Conservation (phyloP, 2,888 invertebrate genomes). For the Tigriopus californicus region DNA sequence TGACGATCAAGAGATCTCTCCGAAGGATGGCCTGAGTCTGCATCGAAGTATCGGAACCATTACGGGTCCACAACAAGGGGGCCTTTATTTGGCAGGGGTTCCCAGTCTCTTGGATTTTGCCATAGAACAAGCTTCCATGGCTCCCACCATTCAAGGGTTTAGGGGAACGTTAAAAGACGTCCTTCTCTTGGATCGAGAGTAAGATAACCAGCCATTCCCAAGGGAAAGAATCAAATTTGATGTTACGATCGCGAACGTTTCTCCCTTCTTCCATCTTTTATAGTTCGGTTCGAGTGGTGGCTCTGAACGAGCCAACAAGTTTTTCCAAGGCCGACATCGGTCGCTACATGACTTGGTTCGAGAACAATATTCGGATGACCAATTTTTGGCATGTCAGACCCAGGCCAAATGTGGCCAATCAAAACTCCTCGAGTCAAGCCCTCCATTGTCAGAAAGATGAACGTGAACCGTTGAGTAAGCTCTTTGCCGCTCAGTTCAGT, state of each 20-base stretch:
- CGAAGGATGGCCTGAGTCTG: slow-evolving; percentile 10
- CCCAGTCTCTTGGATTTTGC: slow-evolving; percentile 31
- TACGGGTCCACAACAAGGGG: slow-evolving; percentile 35
- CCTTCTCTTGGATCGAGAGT: slow-evolving; percentile 43
- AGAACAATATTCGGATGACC: too few species aligned
- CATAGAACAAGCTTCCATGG: slow-evolving; percentile 32
- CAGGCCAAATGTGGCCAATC: too few species aligned
- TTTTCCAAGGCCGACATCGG: slow-evolving; percentile 50
- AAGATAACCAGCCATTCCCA: neutral
- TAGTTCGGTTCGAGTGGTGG: slow-evolving; percentile 31
- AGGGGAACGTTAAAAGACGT: slow-evolving; percentile 65
- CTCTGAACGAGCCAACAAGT: slow-evolving; percentile 41
- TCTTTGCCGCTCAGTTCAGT: too few species aligned
- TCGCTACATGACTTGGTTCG: slow-evolving; percentile 23
- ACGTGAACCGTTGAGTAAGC: too few species aligned
- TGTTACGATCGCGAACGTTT: neutral
- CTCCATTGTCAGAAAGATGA: too few species aligned
- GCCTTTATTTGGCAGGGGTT: slow-evolving; percentile 56
- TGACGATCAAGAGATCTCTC: slow-evolving; percentile 22
- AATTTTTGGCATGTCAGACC: too few species aligned
- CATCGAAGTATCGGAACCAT: slow-evolving; percentile 16
- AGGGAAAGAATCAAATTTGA: neutral
- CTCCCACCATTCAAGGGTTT: slow-evolving; percentile 39
- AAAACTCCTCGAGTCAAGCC: too few species aligned
- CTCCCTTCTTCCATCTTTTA: neutral